A percentile compares a stretch with the other conserved stretches of the same genome.
Evolutionary conservation across 2,888 invertebrate species (phyloP).

Genomic region (Taphrorychus bicolor): DNA sequence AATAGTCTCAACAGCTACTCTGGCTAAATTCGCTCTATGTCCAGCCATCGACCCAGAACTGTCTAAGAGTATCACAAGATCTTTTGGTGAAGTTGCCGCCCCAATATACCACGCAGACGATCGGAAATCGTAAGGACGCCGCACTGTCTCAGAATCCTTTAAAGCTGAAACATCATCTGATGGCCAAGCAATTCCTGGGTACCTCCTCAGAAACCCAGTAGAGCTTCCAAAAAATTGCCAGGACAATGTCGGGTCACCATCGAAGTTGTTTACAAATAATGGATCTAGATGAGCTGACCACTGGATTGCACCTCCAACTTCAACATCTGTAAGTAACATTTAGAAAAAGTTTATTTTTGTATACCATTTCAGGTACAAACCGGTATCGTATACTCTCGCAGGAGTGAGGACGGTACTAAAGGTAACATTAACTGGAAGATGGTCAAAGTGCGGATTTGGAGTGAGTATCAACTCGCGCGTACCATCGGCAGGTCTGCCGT

Average conservation of each 20-base stretch:
- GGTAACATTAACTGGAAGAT: constrained; percentile 82
- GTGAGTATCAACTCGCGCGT: constrained; percentile 75
- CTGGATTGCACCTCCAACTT: constrained; percentile 87
- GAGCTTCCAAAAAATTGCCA: constrained; percentile 99
- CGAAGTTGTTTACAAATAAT: constrained; percentile 88
- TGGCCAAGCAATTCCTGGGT: constrained; percentile 91
- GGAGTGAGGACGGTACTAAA: constrained; percentile 91
- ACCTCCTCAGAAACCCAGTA: constrained; percentile 93
- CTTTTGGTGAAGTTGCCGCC: constrained; percentile 97
- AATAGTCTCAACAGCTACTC: constrained; percentile 86
- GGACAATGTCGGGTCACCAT: constrained; percentile 88
- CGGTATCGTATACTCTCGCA: constrained; percentile 74
- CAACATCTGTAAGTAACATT: constrained; percentile 66
- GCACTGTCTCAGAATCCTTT: constrained; percentile 77
- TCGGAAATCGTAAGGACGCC: constrained; percentile 92
- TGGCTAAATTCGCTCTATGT: constrained; percentile 83
- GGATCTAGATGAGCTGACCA: constrained; percentile 95
- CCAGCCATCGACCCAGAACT: constrained; percentile 89
- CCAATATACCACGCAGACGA: constrained; percentile 96
- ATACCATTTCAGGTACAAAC: constrained; percentile 56
- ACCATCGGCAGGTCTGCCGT: constrained; percentile 75
- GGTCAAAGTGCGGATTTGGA: constrained; percentile 85
- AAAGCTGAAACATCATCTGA: constrained; percentile 69
- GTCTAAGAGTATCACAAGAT: constrained; percentile 93
- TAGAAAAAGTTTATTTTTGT: background rate